Evolutionary conservation across 2,888 invertebrate species (phyloP), one percentile per base, ranked within the genome.

Genomic region (Microchrysa polita): DNA sequence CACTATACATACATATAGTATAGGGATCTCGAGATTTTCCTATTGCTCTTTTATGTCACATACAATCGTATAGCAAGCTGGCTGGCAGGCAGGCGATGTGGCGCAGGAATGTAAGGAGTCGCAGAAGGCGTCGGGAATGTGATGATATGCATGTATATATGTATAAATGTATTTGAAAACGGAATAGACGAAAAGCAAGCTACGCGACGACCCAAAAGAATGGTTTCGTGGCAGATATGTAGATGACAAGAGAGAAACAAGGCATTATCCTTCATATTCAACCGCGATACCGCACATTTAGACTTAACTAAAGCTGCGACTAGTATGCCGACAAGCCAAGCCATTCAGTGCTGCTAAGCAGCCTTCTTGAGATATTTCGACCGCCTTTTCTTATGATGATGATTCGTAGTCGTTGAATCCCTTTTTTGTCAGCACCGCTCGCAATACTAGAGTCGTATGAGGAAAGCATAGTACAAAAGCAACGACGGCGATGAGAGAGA

Each of bases 211-310:
- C 27, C 27, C 27, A 34, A 34, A 5, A 7, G 27, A 34, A 34
- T 10, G 42, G 22, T n/a, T n/a, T n/a, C n/a, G 42, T 18, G 40
- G 57, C 18, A 57, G 20, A 44, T 12, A n/a, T n/a, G n/a, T n/a
- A 7, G 10, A 67, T 27, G 53, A 67, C 7, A 57, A 69, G 57
- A 42, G 57, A 42, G 42, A 55, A 57, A 53, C 52, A 53, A 67
- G 52, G 53, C 67, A 34, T 69, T 69, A 69, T 69, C 55, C 69
- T 69, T 69, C 69, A 69, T 69, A 69, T 69, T 57, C 55, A 34
- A 55, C 55, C 55, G 55, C 40, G n/a, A n/a, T 34, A 34, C 27
- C 27, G 27, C 42, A 57, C 57, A 55, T 55, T 55, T 55, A 10
- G 57, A 27, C 57, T 16, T 67, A n/a, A 34, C 55, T 20, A n/a